Percentiles rank a stretch among this genome's conserved stretches.
These are phyloP conservation scores for Sarcoramphus papa DNA, from an alignment of 2,797 vertebrate species.

Conservation along the genomic window DNA sequence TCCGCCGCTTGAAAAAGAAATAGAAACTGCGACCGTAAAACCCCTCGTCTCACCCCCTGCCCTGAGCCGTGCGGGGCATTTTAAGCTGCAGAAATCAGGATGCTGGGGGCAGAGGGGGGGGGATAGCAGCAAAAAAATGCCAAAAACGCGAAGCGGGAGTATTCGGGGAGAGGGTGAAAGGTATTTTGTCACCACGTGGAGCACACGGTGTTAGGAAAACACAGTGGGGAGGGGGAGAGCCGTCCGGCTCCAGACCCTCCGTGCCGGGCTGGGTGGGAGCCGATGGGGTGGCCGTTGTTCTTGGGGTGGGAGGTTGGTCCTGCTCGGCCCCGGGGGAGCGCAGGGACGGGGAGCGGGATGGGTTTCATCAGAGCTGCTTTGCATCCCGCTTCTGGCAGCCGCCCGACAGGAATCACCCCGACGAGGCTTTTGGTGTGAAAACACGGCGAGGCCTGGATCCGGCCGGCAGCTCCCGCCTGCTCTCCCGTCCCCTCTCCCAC, in stretches of 20 bases:
- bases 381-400: not conserved
- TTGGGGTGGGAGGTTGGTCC: too few species aligned
- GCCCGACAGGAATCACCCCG: not conserved
- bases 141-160: not conserved
- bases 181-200: not conserved
- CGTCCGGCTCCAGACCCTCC: fast-evolving
- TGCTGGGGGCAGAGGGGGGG: too few species aligned
- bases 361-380: not conserved
- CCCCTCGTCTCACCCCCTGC: not conserved
- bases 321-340: fast-evolving
- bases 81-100: not conserved
- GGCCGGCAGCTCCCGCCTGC: not conserved
- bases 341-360: not conserved
- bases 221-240: not conserved
- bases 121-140: too few species aligned
- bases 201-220: not conserved
- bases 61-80: fast-evolving
- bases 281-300: fast-evolving
- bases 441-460: not conserved
- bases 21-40: not conserved
- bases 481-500: not conserved
- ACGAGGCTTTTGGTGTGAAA: not conserved
- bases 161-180: not conserved
- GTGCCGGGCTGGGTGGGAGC: not conserved
- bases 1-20: not conserved